These are phyloP conservation scores for Poecilobothrus nobilitatus DNA, from an alignment of 2,888 invertebrate genomes.

Conservation along the genomic window DNA sequence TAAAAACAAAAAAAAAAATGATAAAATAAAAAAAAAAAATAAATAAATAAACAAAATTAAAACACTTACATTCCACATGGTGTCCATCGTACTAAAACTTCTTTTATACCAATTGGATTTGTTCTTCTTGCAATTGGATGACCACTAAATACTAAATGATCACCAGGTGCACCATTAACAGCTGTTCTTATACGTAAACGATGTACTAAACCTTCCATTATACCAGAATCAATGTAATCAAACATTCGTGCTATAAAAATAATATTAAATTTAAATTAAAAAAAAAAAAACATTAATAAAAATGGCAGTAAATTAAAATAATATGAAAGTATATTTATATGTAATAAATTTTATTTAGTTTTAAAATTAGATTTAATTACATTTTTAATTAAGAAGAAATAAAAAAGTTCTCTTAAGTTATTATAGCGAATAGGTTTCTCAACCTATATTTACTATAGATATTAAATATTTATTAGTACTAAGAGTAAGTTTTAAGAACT, in stretches of 20 bases:
- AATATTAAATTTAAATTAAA: constrained; percentile 15
- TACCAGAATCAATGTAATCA: constrained; percentile 86
- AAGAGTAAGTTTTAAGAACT: too few species aligned
- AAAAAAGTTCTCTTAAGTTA: too few species aligned
- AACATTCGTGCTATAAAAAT: constrained; percentile 73
- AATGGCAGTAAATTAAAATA: constrained; percentile 2
- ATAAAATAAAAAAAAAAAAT: background rate
- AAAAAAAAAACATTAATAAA: background rate
- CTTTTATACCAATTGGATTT: constrained; percentile 55
- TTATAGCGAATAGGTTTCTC: too few species aligned
- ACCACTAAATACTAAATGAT: constrained; percentile 64
- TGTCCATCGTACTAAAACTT: constrained; percentile 73
- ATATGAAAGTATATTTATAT: too few species aligned
- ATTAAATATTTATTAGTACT: too few species aligned
- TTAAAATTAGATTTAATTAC: too few species aligned
- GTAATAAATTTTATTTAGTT: background rate
- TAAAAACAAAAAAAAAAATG: constrained; percentile 15
- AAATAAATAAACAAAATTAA: background rate
- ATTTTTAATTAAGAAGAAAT: too few species aligned
- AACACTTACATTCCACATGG: constrained; percentile 76
- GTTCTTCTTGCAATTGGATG: constrained; percentile 58
- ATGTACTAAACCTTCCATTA: constrained; percentile 86
- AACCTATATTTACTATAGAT: too few species aligned
- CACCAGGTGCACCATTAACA: constrained; percentile 54
- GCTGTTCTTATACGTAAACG: constrained; percentile 60